Conservation (phyloP, 2,797 vertebrate genomes). For the Balearica regulorum region DNA sequence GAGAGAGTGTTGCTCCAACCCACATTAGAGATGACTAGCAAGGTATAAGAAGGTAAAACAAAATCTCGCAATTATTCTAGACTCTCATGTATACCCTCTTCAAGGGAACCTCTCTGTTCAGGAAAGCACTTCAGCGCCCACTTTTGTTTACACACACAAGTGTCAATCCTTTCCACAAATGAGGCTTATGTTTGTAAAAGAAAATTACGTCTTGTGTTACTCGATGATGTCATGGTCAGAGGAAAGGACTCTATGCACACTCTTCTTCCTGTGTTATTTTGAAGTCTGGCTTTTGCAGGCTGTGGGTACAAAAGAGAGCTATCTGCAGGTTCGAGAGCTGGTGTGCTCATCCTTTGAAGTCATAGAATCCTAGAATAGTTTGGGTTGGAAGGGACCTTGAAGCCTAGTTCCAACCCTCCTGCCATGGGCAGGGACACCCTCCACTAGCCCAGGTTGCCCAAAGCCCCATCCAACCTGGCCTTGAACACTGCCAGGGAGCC, state of each 20-base stretch:
- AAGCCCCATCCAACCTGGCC: no score
- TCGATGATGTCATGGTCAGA: neutral
- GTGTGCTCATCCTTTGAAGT: neutral
- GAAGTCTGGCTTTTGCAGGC: neutral
- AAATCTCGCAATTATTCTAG: neutral
- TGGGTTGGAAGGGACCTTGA: no score
- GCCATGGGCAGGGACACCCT: no score
- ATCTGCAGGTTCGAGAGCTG: neutral
- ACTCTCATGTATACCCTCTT: rapidly evolving
- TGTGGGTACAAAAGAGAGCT: neutral
- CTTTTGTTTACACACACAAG: neutral
- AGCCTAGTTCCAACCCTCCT: no score
- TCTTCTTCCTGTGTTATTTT: neutral
- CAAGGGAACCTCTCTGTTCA: neutral
- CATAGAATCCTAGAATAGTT: no score
- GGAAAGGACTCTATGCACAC: neutral
- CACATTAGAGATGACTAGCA: neutral
- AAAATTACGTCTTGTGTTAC: neutral
- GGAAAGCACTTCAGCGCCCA: neutral
- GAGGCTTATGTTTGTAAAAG: neutral
- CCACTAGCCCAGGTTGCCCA: no score
- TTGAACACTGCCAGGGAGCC: no score
- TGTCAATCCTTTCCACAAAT: neutral
- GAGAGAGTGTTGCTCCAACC: neutral
- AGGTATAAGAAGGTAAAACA: neutral